phyloP scores from a whole-genome alignment of 2,797 vertebrate genomes.

The Megaceryle alcyon region DNA sequence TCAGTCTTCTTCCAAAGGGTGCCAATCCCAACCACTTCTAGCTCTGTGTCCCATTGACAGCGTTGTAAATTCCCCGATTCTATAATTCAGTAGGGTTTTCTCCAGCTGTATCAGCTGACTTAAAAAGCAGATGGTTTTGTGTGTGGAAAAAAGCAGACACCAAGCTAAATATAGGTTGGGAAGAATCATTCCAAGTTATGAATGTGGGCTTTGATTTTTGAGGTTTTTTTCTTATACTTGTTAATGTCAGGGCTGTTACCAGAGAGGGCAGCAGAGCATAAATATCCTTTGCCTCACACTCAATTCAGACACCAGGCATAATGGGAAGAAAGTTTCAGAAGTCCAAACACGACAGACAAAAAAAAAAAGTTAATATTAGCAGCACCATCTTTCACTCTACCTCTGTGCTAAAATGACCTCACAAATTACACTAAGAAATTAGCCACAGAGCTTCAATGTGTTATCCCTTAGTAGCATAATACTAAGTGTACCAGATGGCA shows the following conservation, averaged over 20 bases:
- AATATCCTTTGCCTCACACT: not conserved
- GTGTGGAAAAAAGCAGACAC: not conserved
- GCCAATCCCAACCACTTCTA: not conserved
- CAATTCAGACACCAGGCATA: not conserved
- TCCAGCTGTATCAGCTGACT: not conserved
- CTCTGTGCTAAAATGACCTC: not conserved
- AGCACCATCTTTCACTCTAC: not conserved
- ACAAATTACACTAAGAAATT: not conserved
- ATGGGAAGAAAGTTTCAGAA: not conserved
- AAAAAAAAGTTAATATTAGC: not conserved
- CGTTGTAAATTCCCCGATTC: not conserved
- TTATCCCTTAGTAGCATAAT: not conserved
- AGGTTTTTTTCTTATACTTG: not conserved
- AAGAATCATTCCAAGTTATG: not conserved
- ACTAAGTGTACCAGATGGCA: not conserved
- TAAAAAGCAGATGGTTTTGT: not conserved
- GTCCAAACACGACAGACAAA: not conserved
- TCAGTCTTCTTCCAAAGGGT: not conserved
- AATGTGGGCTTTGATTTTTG: no score
- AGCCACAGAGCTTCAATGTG: not conserved
- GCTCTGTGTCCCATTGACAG: not conserved
- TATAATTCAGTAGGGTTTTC: not conserved
- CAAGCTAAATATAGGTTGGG: not conserved
- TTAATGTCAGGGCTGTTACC: not conserved
- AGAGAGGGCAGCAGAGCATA: constrained; percentile 1